These are phyloP conservation scores for Amphimallon solstitiale DNA, from an alignment of 2,888 invertebrate genomes.

Conservation along the genomic window DNA sequence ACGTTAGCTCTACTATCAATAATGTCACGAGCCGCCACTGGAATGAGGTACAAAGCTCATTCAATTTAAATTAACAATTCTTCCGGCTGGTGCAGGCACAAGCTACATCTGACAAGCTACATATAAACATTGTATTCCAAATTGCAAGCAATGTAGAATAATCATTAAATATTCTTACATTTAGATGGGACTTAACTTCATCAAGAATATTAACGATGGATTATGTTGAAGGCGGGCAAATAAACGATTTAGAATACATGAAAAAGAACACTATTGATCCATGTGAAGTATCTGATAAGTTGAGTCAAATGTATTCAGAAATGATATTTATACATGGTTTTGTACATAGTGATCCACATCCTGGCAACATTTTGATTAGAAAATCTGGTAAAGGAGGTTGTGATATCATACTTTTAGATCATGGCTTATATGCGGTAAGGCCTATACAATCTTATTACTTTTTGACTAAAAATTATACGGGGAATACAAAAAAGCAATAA, in stretches of 20 bases:
- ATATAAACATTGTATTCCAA: no score
- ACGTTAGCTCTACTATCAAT: no score
- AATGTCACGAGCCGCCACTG: no score
- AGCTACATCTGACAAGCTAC: no score
- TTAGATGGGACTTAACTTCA: slow-evolving; percentile 81
- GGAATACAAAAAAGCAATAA: no score
- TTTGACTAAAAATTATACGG: no score
- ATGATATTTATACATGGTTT: slow-evolving; percentile 98
- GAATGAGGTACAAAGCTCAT: no score
- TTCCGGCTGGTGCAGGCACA: no score
- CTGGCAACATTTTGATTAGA: slow-evolving; percentile 90
- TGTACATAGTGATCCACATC: slow-evolving; percentile 98
- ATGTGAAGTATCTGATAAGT: slow-evolving; percentile 81
- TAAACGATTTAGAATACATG: slow-evolving; percentile 91
- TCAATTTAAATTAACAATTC: no score
- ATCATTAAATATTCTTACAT: slow-evolving; percentile 13
- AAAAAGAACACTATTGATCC: slow-evolving; percentile 76
- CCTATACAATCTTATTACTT: no score
- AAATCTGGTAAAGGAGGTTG: slow-evolving; percentile 64
- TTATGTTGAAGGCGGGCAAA: slow-evolving; percentile 93
- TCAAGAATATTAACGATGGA: slow-evolving; percentile 95
- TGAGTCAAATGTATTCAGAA: slow-evolving; percentile 93
- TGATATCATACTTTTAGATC: slow-evolving; percentile 89
- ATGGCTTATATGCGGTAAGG: slow-evolving; percentile 92
- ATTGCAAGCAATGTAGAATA: slow-evolving; percentile 3